Conservation (phyloP, 1,140 invertebrate genomes). For the Magallana gigas region DNA sequence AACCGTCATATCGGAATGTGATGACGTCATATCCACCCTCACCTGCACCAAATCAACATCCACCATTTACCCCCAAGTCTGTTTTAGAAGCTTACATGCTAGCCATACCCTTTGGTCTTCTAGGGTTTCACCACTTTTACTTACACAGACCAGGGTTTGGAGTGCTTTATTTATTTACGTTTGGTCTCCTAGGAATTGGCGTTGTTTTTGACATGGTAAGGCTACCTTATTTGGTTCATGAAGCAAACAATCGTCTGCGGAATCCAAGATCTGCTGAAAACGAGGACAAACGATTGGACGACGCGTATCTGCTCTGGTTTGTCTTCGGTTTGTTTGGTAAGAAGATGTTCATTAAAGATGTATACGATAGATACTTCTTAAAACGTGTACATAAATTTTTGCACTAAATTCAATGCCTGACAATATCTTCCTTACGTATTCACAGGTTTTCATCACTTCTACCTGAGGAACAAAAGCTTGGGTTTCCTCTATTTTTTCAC, state of each 20-base stretch:
- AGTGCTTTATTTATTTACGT: slow-evolving; percentile 54
- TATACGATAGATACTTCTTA: neutral
- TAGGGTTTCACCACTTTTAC: slow-evolving; percentile 56
- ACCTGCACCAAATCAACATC: neutral
- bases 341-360: neutral
- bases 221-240: slow-evolving; percentile 64
- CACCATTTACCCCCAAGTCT: slow-evolving; percentile 1
- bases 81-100: slow-evolving; percentile 50
- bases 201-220: slow-evolving; percentile 67
- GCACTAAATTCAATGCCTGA: neutral
- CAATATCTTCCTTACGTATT: neutral
- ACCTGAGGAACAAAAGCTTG: slow-evolving; percentile 58
- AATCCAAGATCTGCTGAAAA: slow-evolving; percentile 42
- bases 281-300: slow-evolving; percentile 51
- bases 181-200: slow-evolving; percentile 61
- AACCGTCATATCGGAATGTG: neutral
- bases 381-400: neutral
- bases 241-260: slow-evolving; percentile 61
- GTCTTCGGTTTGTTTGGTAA: slow-evolving; percentile 61
- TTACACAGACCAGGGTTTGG: slow-evolving; percentile 51
- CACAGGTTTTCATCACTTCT: slow-evolving; percentile 72
- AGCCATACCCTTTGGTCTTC: slow-evolving; percentile 34
- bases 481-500: slow-evolving; percentile 68
- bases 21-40: slow-evolving; percentile 13
- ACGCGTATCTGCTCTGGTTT: slow-evolving; percentile 61